Evolutionary conservation across 2,797 vertebrate species (phyloP).

Genomic region (Cichlasoma orientale): DNA sequence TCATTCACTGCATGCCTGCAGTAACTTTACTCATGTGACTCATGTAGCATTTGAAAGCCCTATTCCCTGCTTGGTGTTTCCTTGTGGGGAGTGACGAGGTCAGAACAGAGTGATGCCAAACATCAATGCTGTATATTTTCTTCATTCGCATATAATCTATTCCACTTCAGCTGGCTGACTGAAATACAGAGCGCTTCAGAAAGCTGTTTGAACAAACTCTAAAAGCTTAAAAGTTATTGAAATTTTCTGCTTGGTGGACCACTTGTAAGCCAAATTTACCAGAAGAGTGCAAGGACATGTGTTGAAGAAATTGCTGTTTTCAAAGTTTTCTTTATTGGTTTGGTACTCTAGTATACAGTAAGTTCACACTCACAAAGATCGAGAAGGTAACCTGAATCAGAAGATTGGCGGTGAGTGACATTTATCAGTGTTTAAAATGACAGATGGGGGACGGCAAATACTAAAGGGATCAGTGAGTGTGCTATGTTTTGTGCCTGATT

Average conservation of each 20-base stretch:
- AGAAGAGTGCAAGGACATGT: slow-evolving; percentile 12
- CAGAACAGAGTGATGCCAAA: slow-evolving; percentile 17
- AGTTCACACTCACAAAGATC: neutral
- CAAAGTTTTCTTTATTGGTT: slow-evolving; percentile 1
- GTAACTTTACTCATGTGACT: slow-evolving; percentile 29
- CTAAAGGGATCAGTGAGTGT: neutral
- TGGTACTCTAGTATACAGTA: neutral
- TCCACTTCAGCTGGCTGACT: slow-evolving; percentile 36
- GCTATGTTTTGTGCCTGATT: neutral
- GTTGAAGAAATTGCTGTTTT: neutral
- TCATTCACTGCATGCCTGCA: slow-evolving; percentile 12
- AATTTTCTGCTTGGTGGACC: slow-evolving; percentile 42
- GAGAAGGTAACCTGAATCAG: neutral
- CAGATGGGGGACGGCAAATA: neutral
- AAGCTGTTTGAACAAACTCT: slow-evolving; percentile 21
- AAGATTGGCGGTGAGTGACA: neutral
- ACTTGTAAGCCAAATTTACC: slow-evolving; percentile 29
- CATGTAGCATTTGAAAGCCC: slow-evolving; percentile 29
- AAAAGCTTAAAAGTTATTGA: slow-evolving; percentile 29
- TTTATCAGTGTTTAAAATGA: neutral
- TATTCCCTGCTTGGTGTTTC: slow-evolving; percentile 5
- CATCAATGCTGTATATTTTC: slow-evolving; percentile 27
- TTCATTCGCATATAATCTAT: slow-evolving; percentile 34
- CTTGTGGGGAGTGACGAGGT: slow-evolving; percentile 14
- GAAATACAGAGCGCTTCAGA: slow-evolving; percentile 30